Evolutionary conservation across 1,140 invertebrate species (phyloP).

Genomic region (Drosophila nigrodunni): DNA sequence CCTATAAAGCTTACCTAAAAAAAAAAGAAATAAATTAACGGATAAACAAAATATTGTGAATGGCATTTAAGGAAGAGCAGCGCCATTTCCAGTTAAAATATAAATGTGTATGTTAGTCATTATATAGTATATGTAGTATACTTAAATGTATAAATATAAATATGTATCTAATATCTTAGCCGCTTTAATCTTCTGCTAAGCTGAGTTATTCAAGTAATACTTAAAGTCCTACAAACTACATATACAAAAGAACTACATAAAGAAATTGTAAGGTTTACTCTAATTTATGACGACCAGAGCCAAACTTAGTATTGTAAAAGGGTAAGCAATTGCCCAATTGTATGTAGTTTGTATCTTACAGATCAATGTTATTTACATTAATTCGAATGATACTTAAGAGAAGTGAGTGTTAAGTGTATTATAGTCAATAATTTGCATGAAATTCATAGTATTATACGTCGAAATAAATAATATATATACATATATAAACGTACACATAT

Average conservation of each 20-base stretch:
- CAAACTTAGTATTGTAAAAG: not conserved
- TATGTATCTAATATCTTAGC: conserved; percentile 26
- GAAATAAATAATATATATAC: not conserved
- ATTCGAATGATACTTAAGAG: not conserved
- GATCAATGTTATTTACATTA: conserved; percentile 46
- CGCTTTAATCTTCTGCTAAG: conserved; percentile 29
- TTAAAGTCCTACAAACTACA: not conserved
- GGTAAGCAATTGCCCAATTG: too few relatives aligned
- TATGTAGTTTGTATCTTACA: conserved; percentile 26
- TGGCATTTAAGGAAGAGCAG: conserved; percentile 43
- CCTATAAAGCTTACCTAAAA: conserved; percentile 48
- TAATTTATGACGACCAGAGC: not conserved
- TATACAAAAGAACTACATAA: not conserved
- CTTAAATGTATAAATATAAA: conserved; percentile 11
- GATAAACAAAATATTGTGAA: conserved; percentile 39
- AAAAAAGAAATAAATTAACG: not conserved
- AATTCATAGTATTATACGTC: conserved; percentile 20
- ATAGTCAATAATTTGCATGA: conserved; percentile 48
- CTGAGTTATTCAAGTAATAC: not conserved
- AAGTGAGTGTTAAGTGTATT: conserved; percentile 46
- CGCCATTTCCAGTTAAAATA: conserved; percentile 20
- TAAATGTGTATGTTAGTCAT: conserved; percentile 14
- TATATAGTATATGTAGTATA: conserved; percentile 17
- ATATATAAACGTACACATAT: conserved; percentile 55
- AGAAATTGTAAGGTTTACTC: not conserved